Conservation (phyloP, 2,888 invertebrate species). For the Hydrotaea diabolus region DNA sequence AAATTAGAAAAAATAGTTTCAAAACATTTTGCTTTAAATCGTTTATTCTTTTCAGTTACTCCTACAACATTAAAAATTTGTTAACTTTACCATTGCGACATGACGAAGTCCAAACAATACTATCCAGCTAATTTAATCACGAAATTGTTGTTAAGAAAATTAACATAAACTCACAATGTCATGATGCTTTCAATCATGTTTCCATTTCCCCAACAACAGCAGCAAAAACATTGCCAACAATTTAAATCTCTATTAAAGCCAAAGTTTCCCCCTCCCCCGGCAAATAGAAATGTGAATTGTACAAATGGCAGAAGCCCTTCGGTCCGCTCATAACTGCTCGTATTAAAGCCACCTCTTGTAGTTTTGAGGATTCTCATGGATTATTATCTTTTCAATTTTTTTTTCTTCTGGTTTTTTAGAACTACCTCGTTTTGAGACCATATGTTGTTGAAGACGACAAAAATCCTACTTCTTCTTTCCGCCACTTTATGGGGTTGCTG, state of each 20-base stretch:
- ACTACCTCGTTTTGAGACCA: background rate
- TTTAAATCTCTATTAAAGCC: slow-evolving; percentile 21
- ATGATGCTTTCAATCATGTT: slow-evolving; percentile 65
- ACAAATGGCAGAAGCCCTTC: background rate
- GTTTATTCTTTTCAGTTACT: no score
- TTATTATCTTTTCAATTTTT: slow-evolving; percentile 54
- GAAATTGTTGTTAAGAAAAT: slow-evolving; percentile 62
- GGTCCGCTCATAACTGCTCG: slow-evolving; percentile 50
- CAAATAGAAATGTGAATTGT: no score
- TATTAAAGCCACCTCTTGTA: slow-evolving; percentile 8
- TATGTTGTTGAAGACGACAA: background rate
- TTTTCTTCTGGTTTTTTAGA: slow-evolving; percentile 15
- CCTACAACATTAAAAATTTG: background rate
- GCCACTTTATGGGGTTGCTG: background rate
- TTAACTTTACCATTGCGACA: background rate
- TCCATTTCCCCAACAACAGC: background rate
- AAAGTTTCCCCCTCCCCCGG: no score
- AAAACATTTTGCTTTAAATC: no score
- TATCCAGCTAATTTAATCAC: slow-evolving; percentile 43
- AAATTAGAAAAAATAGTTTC: background rate
- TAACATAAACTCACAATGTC: slow-evolving; percentile 65
- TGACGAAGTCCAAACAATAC: no score
- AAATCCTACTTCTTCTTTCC: background rate
- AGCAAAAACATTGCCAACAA: slow-evolving; percentile 1
- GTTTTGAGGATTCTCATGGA: slow-evolving; percentile 57